Evolutionary conservation across 2,113 vertebrate species (phyloP).

Genomic region (Egretta garzetta): DNA sequence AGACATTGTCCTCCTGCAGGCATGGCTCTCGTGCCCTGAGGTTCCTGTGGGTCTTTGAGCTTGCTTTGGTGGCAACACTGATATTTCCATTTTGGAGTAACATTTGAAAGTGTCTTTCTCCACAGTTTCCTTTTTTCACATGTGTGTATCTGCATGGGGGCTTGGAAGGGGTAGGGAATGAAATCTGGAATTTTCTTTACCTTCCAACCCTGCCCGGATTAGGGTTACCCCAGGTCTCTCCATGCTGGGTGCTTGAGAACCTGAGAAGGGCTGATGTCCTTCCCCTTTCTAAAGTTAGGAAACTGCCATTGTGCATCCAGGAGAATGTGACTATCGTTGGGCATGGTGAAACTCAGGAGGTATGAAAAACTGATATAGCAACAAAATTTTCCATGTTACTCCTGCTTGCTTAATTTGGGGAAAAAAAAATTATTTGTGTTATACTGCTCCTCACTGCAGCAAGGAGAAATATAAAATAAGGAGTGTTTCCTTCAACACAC

Average conservation of each 20-base stretch:
- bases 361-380: neutral
- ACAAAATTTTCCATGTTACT: neutral
- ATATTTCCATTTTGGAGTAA: neutral
- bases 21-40: neutral
- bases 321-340: neutral
- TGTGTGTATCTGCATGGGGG: neutral
- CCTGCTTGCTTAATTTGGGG: neutral
- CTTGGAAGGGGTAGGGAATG: neutral
- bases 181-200: neutral
- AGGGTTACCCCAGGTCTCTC: neutral
- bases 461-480: neutral
- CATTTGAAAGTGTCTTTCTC: neutral
- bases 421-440: neutral
- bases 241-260: neutral
- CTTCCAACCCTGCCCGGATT: neutral
- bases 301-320: neutral
- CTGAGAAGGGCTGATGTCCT: fast-evolving
- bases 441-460: neutral
- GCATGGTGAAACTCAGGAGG: neutral
- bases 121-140: neutral
- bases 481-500: neutral
- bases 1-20: neutral
- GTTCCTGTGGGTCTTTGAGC: neutral
- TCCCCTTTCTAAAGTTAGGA: neutral
- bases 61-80: neutral